Percentiles rank a stretch among this genome's conserved stretches.
These are phyloP conservation scores for Pseudochirops corinnae DNA, from an alignment of 2,797 vertebrate species.

Conservation along the genomic window DNA sequence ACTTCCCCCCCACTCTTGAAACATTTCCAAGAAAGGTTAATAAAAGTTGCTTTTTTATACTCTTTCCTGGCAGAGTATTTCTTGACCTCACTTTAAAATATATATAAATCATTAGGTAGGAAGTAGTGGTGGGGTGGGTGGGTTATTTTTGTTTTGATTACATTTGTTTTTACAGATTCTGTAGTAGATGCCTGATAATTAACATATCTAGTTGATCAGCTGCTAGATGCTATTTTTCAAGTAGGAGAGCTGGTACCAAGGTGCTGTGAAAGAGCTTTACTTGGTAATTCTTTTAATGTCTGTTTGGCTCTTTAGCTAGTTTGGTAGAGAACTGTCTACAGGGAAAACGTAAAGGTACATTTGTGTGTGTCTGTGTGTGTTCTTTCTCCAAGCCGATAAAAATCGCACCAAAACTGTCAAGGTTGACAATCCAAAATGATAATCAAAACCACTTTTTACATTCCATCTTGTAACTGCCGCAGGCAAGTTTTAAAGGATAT, in stretches of 20 bases:
- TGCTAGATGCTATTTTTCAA: slow-evolving; percentile 73
- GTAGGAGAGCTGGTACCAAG: slow-evolving; percentile 59
- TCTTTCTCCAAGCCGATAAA: slow-evolving; percentile 84
- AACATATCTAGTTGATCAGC: slow-evolving; percentile 54
- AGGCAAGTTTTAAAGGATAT: slow-evolving; percentile 89
- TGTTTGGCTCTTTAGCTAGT: slow-evolving; percentile 83
- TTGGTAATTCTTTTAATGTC: slow-evolving; percentile 85
- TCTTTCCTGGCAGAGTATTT: neutral
- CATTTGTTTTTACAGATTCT: slow-evolving; percentile 24
- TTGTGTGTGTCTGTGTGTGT: slow-evolving; percentile 79
- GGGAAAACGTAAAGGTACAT: slow-evolving; percentile 82
- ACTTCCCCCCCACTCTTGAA: neutral
- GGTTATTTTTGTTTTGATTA: neutral
- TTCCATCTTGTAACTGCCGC: slow-evolving; percentile 87
- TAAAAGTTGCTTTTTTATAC: neutral
- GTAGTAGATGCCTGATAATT: slow-evolving; percentile 58
- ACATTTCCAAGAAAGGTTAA: neutral
- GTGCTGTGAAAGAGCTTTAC: slow-evolving; percentile 75
- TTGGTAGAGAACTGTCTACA: slow-evolving; percentile 80
- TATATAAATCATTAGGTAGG: neutral
- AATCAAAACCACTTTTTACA: slow-evolving; percentile 90
- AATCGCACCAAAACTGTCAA: slow-evolving; percentile 88
- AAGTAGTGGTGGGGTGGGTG: too few species aligned
- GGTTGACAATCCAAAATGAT: slow-evolving; percentile 89
- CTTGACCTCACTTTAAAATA: slow-evolving; percentile 64